Base-by-base conservation (phyloP, 2,113 vertebrate genomes). In the Myocastor coypus region DNA sequence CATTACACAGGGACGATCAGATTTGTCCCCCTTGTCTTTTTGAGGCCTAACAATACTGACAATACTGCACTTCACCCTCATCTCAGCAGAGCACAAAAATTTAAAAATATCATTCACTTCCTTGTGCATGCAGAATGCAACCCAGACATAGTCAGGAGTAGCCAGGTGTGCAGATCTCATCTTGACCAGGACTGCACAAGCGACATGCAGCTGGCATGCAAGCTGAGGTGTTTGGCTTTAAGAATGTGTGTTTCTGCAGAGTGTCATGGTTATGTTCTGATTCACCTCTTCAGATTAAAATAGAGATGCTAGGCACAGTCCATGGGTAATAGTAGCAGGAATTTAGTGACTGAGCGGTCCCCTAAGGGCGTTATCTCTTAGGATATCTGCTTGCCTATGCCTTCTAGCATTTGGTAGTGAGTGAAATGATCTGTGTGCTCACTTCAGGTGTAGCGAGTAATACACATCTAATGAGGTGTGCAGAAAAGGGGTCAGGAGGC, bases 81-180 rank as follows among this genome's bases (percentile, higher is more conserved):
- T 89, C 69, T 94, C 81, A 50, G 94, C 95, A 96, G 94, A 91
- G 83, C 87, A 96, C 32, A 78, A 71, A 71, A 22, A 68, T 34
- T 30, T 10, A 34, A 32, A 50, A 34, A 42, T 59, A 46, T 20
- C 61, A 30, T 40, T 66, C 66, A 26, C 30, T 68, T 59, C 61
- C 64, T 59, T 64, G 3, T 3, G 61, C 87, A 83, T 90, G 89
- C 84, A 85, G 59, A 94, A 83, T 37, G 81, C 85, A 86, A 55
- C 85, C 30, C 83, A 40, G 5, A 32, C 63, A 82, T 0, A 32
- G n/a, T 3, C 13, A 10, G 34, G 66, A n/a, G 59, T 88, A 59
- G 64, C 68, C 68, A n/a, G 34, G 50, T 19, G 77, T 55, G 77
- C 34, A 59, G 13, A 69, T 8, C 26, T 14, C 34, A n/a, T 80